Percentiles rank a stretch among this genome's conserved stretches.
Conservation (phyloP, 2,113 vertebrate species). For the Heptranchias perlo region DNA sequence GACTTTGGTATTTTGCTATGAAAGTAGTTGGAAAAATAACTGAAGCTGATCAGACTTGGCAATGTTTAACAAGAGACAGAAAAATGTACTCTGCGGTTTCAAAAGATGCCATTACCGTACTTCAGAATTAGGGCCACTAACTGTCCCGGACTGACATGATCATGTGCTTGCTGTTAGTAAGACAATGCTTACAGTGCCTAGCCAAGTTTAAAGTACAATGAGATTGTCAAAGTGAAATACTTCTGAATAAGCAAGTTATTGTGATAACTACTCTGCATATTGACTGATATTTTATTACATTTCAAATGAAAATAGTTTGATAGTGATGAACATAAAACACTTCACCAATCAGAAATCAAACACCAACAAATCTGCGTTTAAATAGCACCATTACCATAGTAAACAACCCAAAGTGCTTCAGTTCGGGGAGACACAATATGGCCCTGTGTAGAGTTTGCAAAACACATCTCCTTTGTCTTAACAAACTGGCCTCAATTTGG, state of each 20-base stretch:
- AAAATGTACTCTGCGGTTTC: neutral
- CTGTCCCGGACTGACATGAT: neutral
- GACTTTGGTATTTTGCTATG: neutral
- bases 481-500: neutral
- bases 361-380: neutral
- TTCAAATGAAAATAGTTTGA: no score
- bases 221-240: no score
- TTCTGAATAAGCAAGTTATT: no score
- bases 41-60: neutral
- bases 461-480: neutral
- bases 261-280: no score
- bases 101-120: neutral
- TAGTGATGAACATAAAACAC: neutral
- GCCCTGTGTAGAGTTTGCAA: neutral
- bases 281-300: neutral
- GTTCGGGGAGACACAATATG: no score
- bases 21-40: conserved; percentile 8
- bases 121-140: neutral
- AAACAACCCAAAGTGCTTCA: neutral
- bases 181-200: neutral
- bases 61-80: neutral
- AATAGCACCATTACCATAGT: neutral
- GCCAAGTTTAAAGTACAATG: neutral
- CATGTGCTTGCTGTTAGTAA: neutral
- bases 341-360: neutral